Base-by-base conservation (phyloP, 2,888 invertebrate species). In the Yponomeuta cagnagella region DNA sequence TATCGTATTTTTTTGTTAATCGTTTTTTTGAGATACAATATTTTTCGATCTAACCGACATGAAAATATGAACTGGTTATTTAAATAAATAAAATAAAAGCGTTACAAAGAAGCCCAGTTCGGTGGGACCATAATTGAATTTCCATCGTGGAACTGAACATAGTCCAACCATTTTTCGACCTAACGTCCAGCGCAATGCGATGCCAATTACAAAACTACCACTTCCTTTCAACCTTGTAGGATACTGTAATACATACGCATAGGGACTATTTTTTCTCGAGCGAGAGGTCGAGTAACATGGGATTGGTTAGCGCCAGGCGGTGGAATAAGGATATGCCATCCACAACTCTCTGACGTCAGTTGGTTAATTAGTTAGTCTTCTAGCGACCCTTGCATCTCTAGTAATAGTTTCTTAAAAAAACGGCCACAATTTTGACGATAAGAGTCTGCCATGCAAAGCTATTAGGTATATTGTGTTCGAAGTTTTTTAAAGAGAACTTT, bases 281-380 rank as follows among this genome's bases (percentile, higher is more conserved):
- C 5, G 15, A 58, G 15, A 5, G 52, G 52, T 15, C 12, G 12
- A 58, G 12, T 58, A 10, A 58, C 1, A 15, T 58, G 52, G 52
- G 12, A 3, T 58, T 58, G 52, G 52, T 58, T 58, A 58, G 75
- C 73, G 75, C 74, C 80, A 83, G 9, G 85, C 85, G 84, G 83
- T 81, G 79, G 76, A 83, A 84, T 82, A 81, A 85, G 85, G 85
- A 85, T 85, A 82, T 82, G 83, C 77, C 82, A 82, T 80, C 72
- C 73, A 71, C 76, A 33, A 58, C 33, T 43, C 43, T 33, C 43
- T 48, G n/a, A n/a, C 43, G 15, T 43, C n/a, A 37, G 43, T 37
- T 43, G 15, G n/a, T 68, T 9, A 15, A 58, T 15, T 12, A 58
- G 2, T 4, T 9, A 58, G 31, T 48, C 23, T 12, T 58, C 52